Conservation (phyloP, 2,113 vertebrate species). For the Ammodytes dubius region DNA sequence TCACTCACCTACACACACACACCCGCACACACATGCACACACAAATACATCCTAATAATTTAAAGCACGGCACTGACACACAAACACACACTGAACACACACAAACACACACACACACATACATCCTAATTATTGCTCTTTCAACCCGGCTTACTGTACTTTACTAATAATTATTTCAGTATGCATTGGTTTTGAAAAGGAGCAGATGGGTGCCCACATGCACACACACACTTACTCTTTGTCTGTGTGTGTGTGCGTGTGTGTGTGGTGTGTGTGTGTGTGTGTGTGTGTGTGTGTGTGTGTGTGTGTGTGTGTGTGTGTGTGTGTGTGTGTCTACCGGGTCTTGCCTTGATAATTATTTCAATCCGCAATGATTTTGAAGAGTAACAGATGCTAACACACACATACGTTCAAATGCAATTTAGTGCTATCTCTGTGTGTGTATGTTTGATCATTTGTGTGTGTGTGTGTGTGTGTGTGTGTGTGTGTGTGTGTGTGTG, state of each 20-base stretch:
- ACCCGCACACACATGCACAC: constrained; percentile 1
- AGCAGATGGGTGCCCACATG: constrained; percentile 48
- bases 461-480: background rate
- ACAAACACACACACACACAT: constrained; percentile 10
- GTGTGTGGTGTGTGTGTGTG: background rate
- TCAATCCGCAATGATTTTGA: constrained; percentile 49
- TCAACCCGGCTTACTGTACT: constrained; percentile 50
- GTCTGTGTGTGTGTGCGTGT: constrained; percentile 17
- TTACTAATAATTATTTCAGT: constrained; percentile 55
- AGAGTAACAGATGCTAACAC: constrained; percentile 36
- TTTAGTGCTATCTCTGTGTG: background rate
- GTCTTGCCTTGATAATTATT: constrained; percentile 31
- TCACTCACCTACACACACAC: constrained; percentile 15
- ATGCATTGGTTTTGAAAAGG: constrained; percentile 48
- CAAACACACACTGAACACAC: too few species aligned
- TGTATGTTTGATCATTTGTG: background rate
- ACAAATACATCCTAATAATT: constrained; percentile 52
- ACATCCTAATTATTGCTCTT: constrained; percentile 56
- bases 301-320: background rate
- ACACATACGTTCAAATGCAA: background rate
- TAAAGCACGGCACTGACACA: too few species aligned
- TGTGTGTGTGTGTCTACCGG: background rate
- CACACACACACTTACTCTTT: constrained; percentile 24
- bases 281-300: constrained; percentile 13
- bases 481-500: constrained; percentile 21